Base-by-base conservation (phyloP, 2,888 invertebrate species). In the Hydrotaea diabolus region DNA sequence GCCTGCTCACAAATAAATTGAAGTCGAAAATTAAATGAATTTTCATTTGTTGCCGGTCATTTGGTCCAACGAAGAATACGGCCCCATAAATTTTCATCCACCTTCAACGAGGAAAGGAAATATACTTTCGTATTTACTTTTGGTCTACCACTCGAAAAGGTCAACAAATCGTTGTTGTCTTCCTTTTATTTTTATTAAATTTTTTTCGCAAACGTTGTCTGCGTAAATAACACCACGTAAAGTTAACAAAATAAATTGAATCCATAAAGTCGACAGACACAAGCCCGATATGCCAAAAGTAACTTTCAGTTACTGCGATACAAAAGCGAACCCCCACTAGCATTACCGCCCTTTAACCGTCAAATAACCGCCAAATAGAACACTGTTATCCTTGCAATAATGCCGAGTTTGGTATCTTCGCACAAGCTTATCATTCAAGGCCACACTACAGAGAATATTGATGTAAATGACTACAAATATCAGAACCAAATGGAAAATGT, bases 21-120 rank as follows among this genome's bases (percentile, higher is more conserved):
- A 66, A 43, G 31, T 46, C 23, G 66, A 43, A 69, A 69, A 43
- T 69, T 69, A 69, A 69, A 46, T 43, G 69, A 69, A 69, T 46
- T 69, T 43, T 66, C 62, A 9, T 31, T 62, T 17, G 15, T 62
- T 31, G 31, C 17, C n/a, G 15, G 31, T n/a, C n/a, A n/a, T n/a
- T n/a, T n/a, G n/a, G n/a, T n/a, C n/a, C n/a, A n/a, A n/a, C n/a
- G 62, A 11, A 31, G 26, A 57, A 57, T 43, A 43, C 11, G 9
- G 59, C 15, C 59, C 0, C 5, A 26, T 59, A 59, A 26, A 59
- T 59, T 15, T 62, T n/a, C n/a, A n/a, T n/a, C n/a, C 31, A 62
- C 62, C 62, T 62, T 62, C n/a, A n/a, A n/a, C 49, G 7, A 13
- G 23, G 59, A 2, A 49, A 49, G n/a, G 43, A 49, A 49, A 49